phyloP scores from a whole-genome alignment of 2,113 vertebrate genomes.

The Centropus unirufus region DNA sequence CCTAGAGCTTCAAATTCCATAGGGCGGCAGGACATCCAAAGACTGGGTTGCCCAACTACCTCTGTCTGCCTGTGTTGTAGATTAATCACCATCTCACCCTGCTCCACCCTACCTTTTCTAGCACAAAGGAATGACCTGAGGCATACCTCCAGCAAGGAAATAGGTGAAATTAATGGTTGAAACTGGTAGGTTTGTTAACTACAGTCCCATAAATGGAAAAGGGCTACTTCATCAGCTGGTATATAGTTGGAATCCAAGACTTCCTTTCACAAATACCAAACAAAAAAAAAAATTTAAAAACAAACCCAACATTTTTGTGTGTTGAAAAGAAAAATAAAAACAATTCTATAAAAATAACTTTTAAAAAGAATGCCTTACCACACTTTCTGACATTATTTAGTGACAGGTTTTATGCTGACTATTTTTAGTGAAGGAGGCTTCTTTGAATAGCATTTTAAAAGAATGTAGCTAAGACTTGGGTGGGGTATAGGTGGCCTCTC shows the following conservation, averaged over 20 bases:
- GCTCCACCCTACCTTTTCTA: background rate
- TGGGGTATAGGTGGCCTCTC: background rate
- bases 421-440: background rate
- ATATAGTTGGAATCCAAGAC: background rate
- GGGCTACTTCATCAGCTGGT: background rate
- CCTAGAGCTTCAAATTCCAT: background rate
- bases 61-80: background rate
- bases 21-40: background rate
- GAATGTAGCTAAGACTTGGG: background rate
- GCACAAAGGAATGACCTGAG: background rate
- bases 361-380: background rate
- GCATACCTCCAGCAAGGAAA: background rate
- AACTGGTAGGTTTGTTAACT: background rate
- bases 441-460: background rate
- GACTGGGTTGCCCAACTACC: background rate
- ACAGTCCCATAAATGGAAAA: background rate
- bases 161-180: background rate
- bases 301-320: background rate
- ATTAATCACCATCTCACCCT: background rate
- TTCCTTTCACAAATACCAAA: slow-evolving; percentile 8
- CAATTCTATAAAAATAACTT: background rate
- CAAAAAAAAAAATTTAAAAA: background rate
- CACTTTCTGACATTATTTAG: background rate
- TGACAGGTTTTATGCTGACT: background rate
- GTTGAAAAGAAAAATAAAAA: background rate